phyloP scores from a whole-genome alignment of 1,140 invertebrate genomes.

The Pseudomyrmex cubaensis region DNA sequence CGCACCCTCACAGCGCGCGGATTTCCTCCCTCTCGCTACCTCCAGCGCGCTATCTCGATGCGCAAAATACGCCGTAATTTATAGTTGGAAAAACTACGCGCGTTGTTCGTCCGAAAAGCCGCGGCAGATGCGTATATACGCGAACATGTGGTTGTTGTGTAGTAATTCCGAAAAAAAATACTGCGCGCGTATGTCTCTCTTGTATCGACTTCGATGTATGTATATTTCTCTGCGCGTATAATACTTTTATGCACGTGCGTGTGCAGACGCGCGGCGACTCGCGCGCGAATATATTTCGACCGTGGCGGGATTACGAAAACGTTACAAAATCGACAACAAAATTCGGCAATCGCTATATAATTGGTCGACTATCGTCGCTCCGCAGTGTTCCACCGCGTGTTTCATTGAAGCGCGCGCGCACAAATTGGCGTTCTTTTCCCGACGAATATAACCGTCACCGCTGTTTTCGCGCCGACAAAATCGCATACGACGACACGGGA shows the following conservation, averaged over 20 bases:
- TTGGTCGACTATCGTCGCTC: constrained; percentile 1
- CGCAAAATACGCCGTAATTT: constrained; percentile 51
- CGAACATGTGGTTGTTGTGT: constrained; percentile 16
- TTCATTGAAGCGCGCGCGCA: constrained; percentile 1
- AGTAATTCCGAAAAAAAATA: constrained; percentile 54
- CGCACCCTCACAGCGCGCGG: constrained; percentile 23
- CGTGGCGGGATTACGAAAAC: not conserved
- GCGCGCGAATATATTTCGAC: too few relatives aligned
- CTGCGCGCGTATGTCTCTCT: not conserved
- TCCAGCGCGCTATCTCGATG: constrained; percentile 31
- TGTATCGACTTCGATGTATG: too few relatives aligned
- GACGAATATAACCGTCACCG: not conserved
- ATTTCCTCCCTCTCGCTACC: not conserved
- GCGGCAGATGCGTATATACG: constrained; percentile 15
- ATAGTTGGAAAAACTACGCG: constrained; percentile 49
- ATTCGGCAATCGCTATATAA: constrained; percentile 33
- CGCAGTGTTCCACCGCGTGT: not conserved
- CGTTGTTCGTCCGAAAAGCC: constrained; percentile 43
- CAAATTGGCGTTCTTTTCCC: constrained; percentile 26
- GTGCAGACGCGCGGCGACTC: not conserved
- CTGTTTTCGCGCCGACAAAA: constrained; percentile 2
- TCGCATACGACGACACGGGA: not conserved
- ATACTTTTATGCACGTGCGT: too few relatives aligned
- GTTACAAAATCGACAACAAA: constrained; percentile 41
- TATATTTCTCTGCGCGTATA: too few relatives aligned